Base-by-base conservation (phyloP, 2,113 vertebrate species). In the Leptobrachium leishanense region DNA sequence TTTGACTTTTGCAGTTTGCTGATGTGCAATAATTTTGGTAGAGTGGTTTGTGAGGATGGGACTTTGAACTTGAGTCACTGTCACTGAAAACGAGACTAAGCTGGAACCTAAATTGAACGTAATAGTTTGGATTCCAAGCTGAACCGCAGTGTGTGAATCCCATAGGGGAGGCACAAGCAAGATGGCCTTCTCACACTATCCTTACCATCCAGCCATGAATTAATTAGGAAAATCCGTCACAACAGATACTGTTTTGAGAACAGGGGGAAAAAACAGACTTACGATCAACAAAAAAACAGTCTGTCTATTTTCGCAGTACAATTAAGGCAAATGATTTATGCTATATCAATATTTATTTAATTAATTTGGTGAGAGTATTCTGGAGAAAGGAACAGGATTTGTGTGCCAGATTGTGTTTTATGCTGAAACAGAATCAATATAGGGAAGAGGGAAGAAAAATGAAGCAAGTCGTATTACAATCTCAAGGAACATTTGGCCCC, bases 391-490 rank as follows among this genome's bases (percentile, higher is more conserved):
- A 79, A 66, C 77, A 66, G 50, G 53, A 74, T 44, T 74, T 39
- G 11, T 67, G 46, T 41, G 64, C 50, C 71, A 80, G 77, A 80
- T 80, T 80, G 71, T 80, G 77, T 74, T 80, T 74, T 68, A 80
- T 67, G 63, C 46, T 74, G 65, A 74, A 74, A 74, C 20, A 68
- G 53, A 68, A 74, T 81, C 64, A 81, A 81, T 81, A 81, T 20
- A 68, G 12, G 42, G 50, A 67, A 73, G 65, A 69, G 44, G n/a
- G 41, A 12, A 4, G 11, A 12, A 59, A 59, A 15, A 62, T 9
- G 12, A 74, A 68, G 62, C n/a, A 74, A 57, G 67, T 74, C 43
- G 8, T 62, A 74, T 74, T 20, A 72, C 74, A 74, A 62, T 68
- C 71, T 73, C 55, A 67, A 11, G 44, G 44, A 80, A 81, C 72